Evolutionary conservation across 2,797 vertebrate species (phyloP), one percentile per base, ranked within the genome.

Genomic region (Mustela erminea): DNA sequence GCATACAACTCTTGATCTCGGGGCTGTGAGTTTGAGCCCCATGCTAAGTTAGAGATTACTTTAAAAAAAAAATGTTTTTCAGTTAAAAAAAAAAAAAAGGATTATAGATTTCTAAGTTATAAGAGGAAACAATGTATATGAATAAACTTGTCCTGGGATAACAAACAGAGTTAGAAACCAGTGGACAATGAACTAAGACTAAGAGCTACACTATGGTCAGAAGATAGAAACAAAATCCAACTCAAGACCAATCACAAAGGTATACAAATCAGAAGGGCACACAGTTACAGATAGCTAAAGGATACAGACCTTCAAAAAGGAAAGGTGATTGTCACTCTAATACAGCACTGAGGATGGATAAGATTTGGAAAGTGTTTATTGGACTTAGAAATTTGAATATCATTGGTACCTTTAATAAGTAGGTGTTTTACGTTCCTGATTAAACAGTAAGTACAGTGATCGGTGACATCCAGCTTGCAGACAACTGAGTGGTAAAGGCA

Each of bases 261-360:
- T 83, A 90, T 46, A 38, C 81, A 92, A 81, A 66, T 81, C 49
- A 87, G 58, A 96, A 92, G 35, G 74, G 15, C 27, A 80, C 18
- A 83, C 6, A 91, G 25, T 56, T 82, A 85, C 15, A 41, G 27
- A n/a, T 25, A 77, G 60, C 52, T 88, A 72, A 2, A 77, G 25
- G 32, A 95, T n/a, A 92, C 0, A 82, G 56, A 74, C 43, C 88
- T 56, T 81, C 68, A 77, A 83, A 82, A 68, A 94, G 58, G 41
- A 89, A 96, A 12, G 56, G 2, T 66, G 17, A 56, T 38, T 35
- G 56, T 49, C 54, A 62, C 41, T 92, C 27, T 80, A 88, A 93
- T 49, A 80, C 0, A 54, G 41, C 25, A 68, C 15, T 35, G 25
- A 75, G 10, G 60, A 84, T 52, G 29, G 60, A 58, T 29, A 70